Evolutionary conservation across 2,888 invertebrate genomes (phyloP).

Genomic region (Odontomyia ornata): DNA sequence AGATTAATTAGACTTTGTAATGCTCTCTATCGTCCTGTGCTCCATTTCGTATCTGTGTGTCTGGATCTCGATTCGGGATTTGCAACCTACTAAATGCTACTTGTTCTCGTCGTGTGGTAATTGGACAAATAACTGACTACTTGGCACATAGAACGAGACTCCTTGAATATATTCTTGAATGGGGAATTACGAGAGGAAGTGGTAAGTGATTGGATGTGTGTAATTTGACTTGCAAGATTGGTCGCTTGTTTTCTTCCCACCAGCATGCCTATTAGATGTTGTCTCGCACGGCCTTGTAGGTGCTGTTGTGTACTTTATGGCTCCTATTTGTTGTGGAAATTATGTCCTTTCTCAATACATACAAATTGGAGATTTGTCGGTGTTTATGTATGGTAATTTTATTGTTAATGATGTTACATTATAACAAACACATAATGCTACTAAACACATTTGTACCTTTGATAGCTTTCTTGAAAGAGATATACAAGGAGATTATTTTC

Average conservation of each 20-base stretch:
- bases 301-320: not conserved
- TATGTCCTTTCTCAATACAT: not conserved
- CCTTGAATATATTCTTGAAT: slow-evolving; percentile 61
- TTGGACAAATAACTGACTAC: slow-evolving; percentile 38
- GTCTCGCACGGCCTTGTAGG: too few species aligned
- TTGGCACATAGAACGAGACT: slow-evolving; percentile 67
- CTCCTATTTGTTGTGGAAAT: not conserved
- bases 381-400: not conserved
- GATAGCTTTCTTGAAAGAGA: too few species aligned
- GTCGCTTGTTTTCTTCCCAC: not conserved
- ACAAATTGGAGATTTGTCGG: not conserved
- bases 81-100: not conserved
- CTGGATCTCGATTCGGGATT: not conserved
- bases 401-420: not conserved
- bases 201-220: slow-evolving; percentile 53
- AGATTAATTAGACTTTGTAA: slow-evolving; percentile 38
- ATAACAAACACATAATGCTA: not conserved
- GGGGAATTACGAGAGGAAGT: slow-evolving; percentile 59
- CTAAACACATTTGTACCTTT: too few species aligned
- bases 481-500: too few species aligned
- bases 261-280: not conserved
- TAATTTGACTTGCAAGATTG: slow-evolving; percentile 12
- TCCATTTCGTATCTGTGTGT: not conserved
- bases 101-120: slow-evolving; percentile 18
- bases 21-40: slow-evolving; percentile 12